Conservation (phyloP, 2,797 vertebrate genomes). For the Phaenicophaeus curvirostris region DNA sequence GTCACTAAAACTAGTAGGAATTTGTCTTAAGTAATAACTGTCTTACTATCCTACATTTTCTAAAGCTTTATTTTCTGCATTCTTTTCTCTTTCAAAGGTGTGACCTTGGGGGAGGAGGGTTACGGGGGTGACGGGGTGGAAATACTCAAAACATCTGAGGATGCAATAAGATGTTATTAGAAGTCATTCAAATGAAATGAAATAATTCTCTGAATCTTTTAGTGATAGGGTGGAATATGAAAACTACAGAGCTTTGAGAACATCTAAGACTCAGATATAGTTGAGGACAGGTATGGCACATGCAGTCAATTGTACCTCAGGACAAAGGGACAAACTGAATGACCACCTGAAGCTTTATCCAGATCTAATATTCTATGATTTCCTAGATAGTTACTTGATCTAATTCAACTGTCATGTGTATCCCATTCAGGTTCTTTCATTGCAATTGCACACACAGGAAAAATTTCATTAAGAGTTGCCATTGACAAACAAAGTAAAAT, state of each 20-base stretch:
- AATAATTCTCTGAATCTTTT: background rate
- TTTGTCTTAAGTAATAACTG: background rate
- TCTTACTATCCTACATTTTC: background rate
- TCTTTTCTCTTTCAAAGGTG: background rate
- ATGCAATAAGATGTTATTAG: background rate
- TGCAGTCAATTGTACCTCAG: background rate
- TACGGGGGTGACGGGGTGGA: too few species aligned
- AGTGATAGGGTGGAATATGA: background rate
- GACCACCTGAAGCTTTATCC: background rate
- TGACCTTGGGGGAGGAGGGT: background rate
- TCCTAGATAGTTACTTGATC: background rate
- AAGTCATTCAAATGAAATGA: background rate
- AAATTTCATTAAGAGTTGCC: background rate
- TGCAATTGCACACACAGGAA: background rate
- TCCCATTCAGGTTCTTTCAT: background rate
- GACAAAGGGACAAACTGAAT: background rate
- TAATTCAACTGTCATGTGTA: background rate
- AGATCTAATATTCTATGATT: background rate
- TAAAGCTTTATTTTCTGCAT: background rate
- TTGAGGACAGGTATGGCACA: background rate
- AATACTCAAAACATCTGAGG: background rate
- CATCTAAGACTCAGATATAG: background rate
- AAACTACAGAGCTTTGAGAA: background rate
- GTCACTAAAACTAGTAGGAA: background rate
- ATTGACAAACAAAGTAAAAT: background rate